These are phyloP conservation scores for Pecten maximus DNA, from an alignment of 2,888 invertebrate genomes.

Conservation along the genomic window DNA sequence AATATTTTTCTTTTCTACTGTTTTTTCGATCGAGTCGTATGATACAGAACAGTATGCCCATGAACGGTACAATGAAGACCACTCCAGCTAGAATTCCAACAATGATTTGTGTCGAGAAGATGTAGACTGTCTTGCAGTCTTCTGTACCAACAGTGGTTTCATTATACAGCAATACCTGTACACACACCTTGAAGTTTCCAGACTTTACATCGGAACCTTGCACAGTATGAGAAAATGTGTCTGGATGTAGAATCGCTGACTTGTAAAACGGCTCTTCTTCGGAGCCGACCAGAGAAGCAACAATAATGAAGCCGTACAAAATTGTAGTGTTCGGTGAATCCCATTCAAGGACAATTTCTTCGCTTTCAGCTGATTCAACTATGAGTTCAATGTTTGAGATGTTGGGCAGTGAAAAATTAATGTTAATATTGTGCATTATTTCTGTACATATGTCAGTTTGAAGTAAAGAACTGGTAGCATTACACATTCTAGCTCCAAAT, in stretches of 20 bases:
- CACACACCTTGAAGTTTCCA: constrained; percentile 58
- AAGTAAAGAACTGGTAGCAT: not conserved
- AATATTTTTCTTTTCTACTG: constrained; percentile 9
- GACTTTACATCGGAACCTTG: not conserved
- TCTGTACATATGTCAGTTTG: not conserved
- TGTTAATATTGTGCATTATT: not conserved
- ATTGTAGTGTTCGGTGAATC: not conserved
- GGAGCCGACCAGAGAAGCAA: not conserved
- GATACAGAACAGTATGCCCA: constrained; percentile 57
- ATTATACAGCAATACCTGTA: constrained; percentile 50
- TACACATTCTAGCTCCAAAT: not conserved
- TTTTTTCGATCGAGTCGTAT: constrained; percentile 53
- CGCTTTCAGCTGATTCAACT: not conserved
- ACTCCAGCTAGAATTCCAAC: constrained; percentile 68
- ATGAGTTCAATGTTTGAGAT: not conserved
- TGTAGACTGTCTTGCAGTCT: not conserved
- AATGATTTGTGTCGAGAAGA: not conserved
- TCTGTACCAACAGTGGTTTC: not conserved
- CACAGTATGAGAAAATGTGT: not conserved
- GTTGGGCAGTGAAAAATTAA: not conserved
- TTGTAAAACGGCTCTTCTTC: not conserved
- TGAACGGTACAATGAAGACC: constrained; percentile 67
- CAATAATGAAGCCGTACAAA: not conserved
- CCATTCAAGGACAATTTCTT: not conserved
- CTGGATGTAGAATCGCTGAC: not conserved